phyloP scores from a whole-genome alignment of 1,140 invertebrate species.

The Archivesica marissinica region DNA sequence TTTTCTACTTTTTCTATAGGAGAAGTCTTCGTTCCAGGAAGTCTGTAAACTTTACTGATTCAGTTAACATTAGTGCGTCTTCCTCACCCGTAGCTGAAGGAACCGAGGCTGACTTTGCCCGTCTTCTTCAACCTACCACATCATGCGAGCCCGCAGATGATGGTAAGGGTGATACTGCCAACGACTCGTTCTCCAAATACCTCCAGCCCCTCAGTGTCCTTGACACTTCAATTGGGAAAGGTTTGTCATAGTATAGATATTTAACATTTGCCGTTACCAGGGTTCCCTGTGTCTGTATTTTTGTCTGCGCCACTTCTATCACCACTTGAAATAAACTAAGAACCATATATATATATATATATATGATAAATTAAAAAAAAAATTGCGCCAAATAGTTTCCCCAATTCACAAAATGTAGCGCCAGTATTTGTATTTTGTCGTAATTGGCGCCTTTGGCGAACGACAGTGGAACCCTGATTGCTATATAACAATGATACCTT shows the following conservation, averaged over 20 bases:
- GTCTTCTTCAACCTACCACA: conserved; percentile 28
- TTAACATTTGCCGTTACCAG: too few species aligned
- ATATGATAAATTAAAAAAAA: too few species aligned
- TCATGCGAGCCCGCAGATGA: background rate
- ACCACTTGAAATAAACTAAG: too few species aligned
- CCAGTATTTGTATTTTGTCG: too few species aligned
- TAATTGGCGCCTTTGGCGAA: too few species aligned
- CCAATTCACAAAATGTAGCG: too few species aligned
- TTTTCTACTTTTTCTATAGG: conserved; percentile 8
- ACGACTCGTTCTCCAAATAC: conserved; percentile 51
- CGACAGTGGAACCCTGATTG: too few species aligned
- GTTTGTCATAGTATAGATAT: background rate
- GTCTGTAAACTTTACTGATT: conserved; percentile 20
- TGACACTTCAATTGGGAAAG: conserved; percentile 3
- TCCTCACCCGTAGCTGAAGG: conserved; percentile 10
- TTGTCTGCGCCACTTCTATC: too few species aligned
- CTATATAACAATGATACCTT: too few species aligned
- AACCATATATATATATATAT: too few species aligned
- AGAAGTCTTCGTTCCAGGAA: conserved; percentile 45
- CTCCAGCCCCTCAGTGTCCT: conserved; percentile 32
- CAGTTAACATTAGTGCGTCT: background rate
- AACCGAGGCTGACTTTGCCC: conserved; percentile 36
- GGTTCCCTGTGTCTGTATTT: too few species aligned
- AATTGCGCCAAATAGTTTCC: too few species aligned
- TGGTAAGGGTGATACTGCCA: background rate